A percentile compares a stretch with the other conserved stretches of the same genome.
These are phyloP conservation scores for Drosophila bunnanda DNA, from an alignment of 2,888 invertebrate genomes.

Conservation along the genomic window DNA sequence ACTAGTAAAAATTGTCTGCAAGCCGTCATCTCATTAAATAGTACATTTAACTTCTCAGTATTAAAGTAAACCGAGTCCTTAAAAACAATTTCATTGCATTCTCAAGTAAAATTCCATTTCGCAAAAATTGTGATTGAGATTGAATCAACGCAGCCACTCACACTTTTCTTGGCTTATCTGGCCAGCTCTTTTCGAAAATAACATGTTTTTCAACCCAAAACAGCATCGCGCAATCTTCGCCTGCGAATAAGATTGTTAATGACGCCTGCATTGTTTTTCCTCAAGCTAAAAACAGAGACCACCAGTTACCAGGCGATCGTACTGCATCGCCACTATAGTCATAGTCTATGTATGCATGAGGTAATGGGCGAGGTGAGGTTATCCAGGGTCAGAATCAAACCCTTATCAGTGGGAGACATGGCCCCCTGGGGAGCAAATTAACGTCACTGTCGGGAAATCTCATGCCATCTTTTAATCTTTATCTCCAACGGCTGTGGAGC, in stretches of 20 bases:
- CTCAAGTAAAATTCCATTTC: background rate
- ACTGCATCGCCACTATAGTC: conserved; percentile 9
- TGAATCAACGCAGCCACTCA: conserved; percentile 37
- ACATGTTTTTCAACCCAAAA: conserved; percentile 75
- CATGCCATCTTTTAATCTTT: conserved; percentile 12
- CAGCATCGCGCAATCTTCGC: conserved; percentile 31
- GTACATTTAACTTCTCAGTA: no score
- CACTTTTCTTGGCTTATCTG: conserved; percentile 70
- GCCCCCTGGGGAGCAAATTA: conserved; percentile 56
- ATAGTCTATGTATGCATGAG: conserved; percentile 2
- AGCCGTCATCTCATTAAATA: background rate
- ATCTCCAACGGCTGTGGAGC: conserved; percentile 28
- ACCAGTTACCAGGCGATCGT: conserved; percentile 55
- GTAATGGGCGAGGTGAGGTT: conserved; percentile 9
- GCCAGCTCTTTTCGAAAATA: conserved; percentile 58
- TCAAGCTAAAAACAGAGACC: conserved; percentile 28
- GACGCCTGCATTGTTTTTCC: conserved; percentile 60
- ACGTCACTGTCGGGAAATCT: conserved; percentile 59
- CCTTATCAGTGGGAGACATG: conserved; percentile 58
- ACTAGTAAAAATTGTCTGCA: background rate
- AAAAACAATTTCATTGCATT: background rate
- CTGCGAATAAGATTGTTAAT: conserved; percentile 43
- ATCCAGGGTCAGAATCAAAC: conserved; percentile 20
- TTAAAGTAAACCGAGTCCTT: background rate
- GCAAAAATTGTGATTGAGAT: conserved; percentile 18